Percentiles rank a stretch among this genome's conserved stretches.
Evolutionary conservation across 2,888 invertebrate species (phyloP).

Genomic region (Lepidocyrtoides sp.): DNA sequence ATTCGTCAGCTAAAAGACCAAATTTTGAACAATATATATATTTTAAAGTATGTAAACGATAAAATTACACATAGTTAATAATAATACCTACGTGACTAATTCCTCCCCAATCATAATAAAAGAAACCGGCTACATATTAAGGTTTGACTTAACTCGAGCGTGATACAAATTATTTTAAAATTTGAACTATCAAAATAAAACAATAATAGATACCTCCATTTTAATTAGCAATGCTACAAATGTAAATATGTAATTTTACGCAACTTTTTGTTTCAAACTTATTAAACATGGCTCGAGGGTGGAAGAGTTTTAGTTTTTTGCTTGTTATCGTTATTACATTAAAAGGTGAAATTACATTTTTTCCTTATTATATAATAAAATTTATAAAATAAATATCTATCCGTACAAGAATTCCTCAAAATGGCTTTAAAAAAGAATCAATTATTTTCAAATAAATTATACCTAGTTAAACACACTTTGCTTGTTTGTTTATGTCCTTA

Average conservation of each 20-base stretch:
- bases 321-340: constrained; percentile 21
- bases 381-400: background rate
- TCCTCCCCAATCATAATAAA: background rate
- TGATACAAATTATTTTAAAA: constrained; percentile 60
- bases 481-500: background rate
- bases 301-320: constrained; percentile 56
- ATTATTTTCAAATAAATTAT: constrained; percentile 40
- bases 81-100: constrained; percentile 63
- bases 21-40: constrained; percentile 23
- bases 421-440: constrained; percentile 31
- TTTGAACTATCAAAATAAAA: constrained; percentile 43
- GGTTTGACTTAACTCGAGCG: constrained; percentile 54
- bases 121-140: background rate
- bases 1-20: constrained; percentile 4
- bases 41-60: background rate
- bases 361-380: constrained; percentile 49
- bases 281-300: constrained; percentile 63
- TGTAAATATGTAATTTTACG: constrained; percentile 67
- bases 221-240: constrained; percentile 62
- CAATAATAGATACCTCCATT: constrained; percentile 40
- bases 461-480: constrained; percentile 17
- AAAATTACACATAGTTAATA: background rate
- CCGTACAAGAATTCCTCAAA: background rate
- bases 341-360: constrained; percentile 69
- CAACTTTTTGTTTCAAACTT: constrained; percentile 66